Evolutionary conservation across 2,888 invertebrate genomes (phyloP), one percentile per base, ranked within the genome.

Genomic region (Apomyelois bistriatella): DNA sequence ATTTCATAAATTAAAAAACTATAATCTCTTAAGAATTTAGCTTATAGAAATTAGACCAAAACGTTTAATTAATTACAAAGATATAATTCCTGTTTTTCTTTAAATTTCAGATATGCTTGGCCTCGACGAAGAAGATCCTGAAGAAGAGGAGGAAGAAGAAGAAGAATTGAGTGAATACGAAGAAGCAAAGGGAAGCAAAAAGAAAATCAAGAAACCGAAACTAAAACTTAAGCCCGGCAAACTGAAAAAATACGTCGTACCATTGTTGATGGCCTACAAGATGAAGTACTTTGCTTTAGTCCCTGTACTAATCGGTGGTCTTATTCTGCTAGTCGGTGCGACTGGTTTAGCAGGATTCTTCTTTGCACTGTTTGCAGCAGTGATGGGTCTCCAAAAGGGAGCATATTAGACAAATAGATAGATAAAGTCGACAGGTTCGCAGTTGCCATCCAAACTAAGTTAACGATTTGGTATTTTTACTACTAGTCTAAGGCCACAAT

Each of bases 301-400:
- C 37, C 96, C 96, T 0, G 91, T 95, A 0, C 78, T 96, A 74
- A 91, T 96, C 60, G 94, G 95, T 50, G 93, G 93, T 5, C 79
- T 96, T 16, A 85, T 95, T 1, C 82, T 97, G 7, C 78, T 97
- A 48, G 93, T 95, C 3, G 95, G 95, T 56, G 94, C 95, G 0
- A 95, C 96, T 0, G 95, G 95, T 13, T 77, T 96, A 55, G 96
- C 96, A 15, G 96, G 96, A 59, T 96, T 97, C 85, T 97, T 97
- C 91, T 97, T 96, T 75, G 96, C 96, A 0, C 83, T 97, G 10
- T 96, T 97, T 69, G 95, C 96, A 49, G 95, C 96, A 1, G 94
- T 95, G 3, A 94, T 96, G 91, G 95, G 95, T 53, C 84, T 96
- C 58, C 95, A 93, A 75, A 85, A 89, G 57, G 89, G 90, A 56